Percentiles rank a stretch among this genome's conserved stretches.
These are phyloP conservation scores for Notechis scutatus DNA, from an alignment of 2,113 vertebrate genomes.

Conservation along the genomic window DNA sequence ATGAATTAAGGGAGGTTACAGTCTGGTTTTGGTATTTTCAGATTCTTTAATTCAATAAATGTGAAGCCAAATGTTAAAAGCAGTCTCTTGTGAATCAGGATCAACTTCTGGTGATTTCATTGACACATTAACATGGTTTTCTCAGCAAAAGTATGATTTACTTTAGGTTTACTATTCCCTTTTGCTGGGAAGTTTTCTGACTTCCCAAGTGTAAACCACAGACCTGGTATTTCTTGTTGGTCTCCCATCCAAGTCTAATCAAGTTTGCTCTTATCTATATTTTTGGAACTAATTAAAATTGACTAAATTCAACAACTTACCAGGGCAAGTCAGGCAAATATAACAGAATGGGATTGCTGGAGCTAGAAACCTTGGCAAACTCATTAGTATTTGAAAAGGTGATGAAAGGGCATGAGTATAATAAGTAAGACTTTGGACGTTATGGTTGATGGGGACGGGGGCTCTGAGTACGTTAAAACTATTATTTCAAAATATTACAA, in stretches of 20 bases:
- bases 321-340: neutral
- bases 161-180: neutral
- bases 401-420: neutral
- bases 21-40: neutral
- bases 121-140: neutral
- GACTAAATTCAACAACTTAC: neutral
- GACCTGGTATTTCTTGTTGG: neutral
- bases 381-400: neutral
- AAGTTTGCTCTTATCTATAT: neutral
- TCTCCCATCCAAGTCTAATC: neutral
- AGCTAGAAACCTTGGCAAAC: neutral
- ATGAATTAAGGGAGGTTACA: neutral
- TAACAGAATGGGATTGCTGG: no score
- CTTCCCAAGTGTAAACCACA: neutral
- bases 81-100: neutral
- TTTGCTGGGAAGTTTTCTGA: neutral
- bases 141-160: neutral
- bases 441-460: neutral
- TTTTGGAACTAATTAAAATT: neutral
- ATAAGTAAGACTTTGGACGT: neutral
- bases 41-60: neutral
- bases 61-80: neutral
- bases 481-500: neutral
- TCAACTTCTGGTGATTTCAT: neutral
- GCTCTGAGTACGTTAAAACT: neutral